Base-by-base conservation (phyloP, 2,113 vertebrate genomes). In the Strix uralensis region DNA sequence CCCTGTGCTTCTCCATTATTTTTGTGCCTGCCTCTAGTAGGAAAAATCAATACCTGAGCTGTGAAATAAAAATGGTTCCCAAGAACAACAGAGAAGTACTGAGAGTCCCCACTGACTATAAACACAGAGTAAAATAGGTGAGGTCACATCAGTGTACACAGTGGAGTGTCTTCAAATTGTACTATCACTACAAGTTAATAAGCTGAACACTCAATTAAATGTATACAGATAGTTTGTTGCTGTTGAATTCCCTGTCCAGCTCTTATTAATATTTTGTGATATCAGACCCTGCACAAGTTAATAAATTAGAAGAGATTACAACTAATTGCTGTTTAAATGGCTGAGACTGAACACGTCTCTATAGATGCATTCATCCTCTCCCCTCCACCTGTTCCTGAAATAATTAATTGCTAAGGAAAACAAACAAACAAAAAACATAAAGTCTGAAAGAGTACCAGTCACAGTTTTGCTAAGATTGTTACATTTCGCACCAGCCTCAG, bases 301-400 rank as follows among this genome's bases (percentile, higher is more conserved):
- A 84, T 88, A 90, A 95, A 90, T 86, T 74, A 95, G 34, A 84
- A 54, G 36, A 71, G 8, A 90, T 71, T 85, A 77, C 52, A 86
- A 51, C 80, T 90, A 90, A 87, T 85, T 79, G 52, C 22, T 75
- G 10, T 74, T 81, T 94, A 91, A 96, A 74, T 61, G 44, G 42
- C 73, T 91, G 51, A 80, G 63, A 90, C 15, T 65, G 52, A 78
- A 85, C n/a, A 94, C 0, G 2, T 49, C 70, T 77, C 69, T 65
- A 4, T 13, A 74, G 49, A 70, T 36, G 51, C 16, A 65, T 91
- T 96, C 47, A 69, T 57, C 40, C 51, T 72, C 63, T 91, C 18
- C 38, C 44, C 44, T 86, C 49, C 51, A 72, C 52, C 58, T 86
- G 52, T 71, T 96, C 51, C 46, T 69, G 69, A 73, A 92, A 79